Conservation (phyloP, 2,113 vertebrate species). For the Cranoglanis bouderius region DNA sequence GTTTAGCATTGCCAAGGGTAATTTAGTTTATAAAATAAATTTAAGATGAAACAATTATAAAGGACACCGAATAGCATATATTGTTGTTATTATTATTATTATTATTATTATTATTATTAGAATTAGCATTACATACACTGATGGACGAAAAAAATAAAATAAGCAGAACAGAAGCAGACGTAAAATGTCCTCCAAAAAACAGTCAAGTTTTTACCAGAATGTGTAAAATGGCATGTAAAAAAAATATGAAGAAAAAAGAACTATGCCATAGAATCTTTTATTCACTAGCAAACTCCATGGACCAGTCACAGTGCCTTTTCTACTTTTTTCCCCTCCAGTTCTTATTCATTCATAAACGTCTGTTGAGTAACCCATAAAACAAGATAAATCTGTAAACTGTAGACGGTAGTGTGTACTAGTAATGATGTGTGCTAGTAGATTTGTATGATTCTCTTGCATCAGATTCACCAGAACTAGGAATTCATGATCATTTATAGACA, state of each 20-base stretch:
- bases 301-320: conserved; percentile 48
- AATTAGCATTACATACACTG: background rate
- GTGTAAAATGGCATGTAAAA: background rate
- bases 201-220: background rate
- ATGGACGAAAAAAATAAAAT: background rate
- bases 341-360: conserved; percentile 41
- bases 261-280: conserved; percentile 36
- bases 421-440: background rate
- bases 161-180: background rate
- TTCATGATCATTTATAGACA: background rate
- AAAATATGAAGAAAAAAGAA: background rate
- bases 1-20: background rate
- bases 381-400: background rate
- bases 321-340: conserved; percentile 8
- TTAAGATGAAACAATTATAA: too few species aligned
- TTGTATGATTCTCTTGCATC: background rate
- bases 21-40: background rate
- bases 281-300: conserved; percentile 41
- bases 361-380: conserved; percentile 20
- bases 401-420: background rate
- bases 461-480: background rate
- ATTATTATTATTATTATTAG: too few species aligned
- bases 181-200: background rate
- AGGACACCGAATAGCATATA: too few species aligned
- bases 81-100: too few species aligned